Percentiles rank a stretch among this genome's conserved stretches.
phyloP scores from a whole-genome alignment of 2,113 vertebrate genomes.

The Myiagra hebetior region DNA sequence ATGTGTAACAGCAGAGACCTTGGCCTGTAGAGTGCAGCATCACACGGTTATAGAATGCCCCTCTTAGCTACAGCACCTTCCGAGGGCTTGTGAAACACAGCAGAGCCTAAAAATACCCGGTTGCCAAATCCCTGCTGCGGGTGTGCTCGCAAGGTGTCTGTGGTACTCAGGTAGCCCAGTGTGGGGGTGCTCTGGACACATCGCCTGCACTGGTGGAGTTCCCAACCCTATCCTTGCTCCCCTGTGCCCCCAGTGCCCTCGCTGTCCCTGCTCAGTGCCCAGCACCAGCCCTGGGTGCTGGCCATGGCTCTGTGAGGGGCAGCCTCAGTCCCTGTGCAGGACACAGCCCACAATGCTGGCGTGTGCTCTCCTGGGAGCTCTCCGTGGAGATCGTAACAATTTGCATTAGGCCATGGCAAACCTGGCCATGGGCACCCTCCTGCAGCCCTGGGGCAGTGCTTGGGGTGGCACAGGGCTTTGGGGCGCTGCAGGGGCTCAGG shows the following conservation, averaged over 20 bases:
- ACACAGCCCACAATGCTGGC: background rate
- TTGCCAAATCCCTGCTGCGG: background rate
- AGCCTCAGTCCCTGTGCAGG: background rate
- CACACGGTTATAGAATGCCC: accelerated
- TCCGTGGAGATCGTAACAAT: background rate
- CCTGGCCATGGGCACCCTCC: accelerated
- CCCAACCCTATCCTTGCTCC: accelerated
- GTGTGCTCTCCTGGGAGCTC: background rate
- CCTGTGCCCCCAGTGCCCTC: background rate
- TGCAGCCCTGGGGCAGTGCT: background rate
- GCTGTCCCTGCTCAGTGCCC: accelerated
- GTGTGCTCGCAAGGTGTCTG: accelerated
- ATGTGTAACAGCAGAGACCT: background rate
- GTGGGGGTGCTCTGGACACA: accelerated
- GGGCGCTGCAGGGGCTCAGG: background rate
- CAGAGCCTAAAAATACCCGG: background rate
- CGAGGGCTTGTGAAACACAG: background rate
- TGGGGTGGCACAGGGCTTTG: background rate
- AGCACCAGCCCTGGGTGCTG: background rate
- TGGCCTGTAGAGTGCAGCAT: background rate
- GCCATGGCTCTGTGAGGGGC: background rate
- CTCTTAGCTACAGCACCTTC: background rate
- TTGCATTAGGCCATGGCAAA: accelerated
- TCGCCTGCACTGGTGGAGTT: accelerated
- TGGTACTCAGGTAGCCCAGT: accelerated